Percentiles rank a stretch among this genome's conserved stretches.
These are phyloP conservation scores for Saturnia japonica DNA, from an alignment of 2,888 invertebrate species.

Conservation along the genomic window DNA sequence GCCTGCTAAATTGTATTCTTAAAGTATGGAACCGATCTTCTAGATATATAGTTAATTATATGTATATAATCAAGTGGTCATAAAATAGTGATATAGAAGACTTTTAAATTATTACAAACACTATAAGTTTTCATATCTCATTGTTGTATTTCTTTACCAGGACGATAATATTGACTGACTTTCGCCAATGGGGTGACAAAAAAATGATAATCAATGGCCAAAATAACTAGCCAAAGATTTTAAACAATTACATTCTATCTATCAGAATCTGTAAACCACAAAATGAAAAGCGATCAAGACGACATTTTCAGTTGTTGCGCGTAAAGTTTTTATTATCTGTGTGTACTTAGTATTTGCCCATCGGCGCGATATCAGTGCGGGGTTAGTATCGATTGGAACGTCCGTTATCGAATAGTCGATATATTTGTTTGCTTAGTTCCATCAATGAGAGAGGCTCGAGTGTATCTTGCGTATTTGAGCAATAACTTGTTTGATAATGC, in stretches of 20 bases:
- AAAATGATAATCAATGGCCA: too few relatives aligned
- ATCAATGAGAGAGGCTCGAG: slow-evolving; percentile 72
- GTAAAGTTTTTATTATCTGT: slow-evolving; percentile 61
- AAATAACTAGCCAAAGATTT: background rate
- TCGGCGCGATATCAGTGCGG: slow-evolving; percentile 48
- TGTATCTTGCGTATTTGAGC: slow-evolving; percentile 77
- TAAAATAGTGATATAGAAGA: too few relatives aligned
- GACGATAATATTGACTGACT: too few relatives aligned
- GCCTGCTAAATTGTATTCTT: too few relatives aligned
- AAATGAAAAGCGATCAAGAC: slow-evolving; percentile 17
- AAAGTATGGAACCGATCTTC: too few relatives aligned
- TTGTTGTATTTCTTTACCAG: too few relatives aligned
- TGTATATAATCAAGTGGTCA: too few relatives aligned
- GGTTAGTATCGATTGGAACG: slow-evolving; percentile 71
- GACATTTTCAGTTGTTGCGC: slow-evolving; percentile 40
- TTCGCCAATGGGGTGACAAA: too few relatives aligned
- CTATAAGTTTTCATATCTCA: too few relatives aligned
- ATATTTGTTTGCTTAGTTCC: slow-evolving; percentile 72
- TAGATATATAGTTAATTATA: too few relatives aligned
- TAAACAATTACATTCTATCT: background rate
- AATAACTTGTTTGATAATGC: slow-evolving; percentile 76
- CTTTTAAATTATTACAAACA: too few relatives aligned
- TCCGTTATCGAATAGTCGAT: slow-evolving; percentile 76
- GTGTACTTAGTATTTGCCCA: slow-evolving; percentile 51
- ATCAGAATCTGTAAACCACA: slow-evolving; percentile 5